Evolutionary conservation across 2,888 invertebrate genomes (phyloP).

Genomic region (Willowsia nigromaculata): DNA sequence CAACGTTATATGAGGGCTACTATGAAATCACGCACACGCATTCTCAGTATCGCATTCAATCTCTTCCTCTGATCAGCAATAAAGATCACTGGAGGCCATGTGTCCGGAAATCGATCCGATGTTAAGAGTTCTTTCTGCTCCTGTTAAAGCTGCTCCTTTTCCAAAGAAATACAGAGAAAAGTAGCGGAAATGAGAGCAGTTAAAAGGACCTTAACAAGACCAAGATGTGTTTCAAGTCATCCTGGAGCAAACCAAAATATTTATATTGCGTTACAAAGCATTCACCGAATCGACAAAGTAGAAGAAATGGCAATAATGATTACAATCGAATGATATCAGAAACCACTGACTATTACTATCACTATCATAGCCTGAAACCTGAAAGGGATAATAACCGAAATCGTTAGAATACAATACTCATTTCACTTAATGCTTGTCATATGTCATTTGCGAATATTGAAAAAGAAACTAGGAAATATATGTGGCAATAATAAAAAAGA

Average conservation of each 20-base stretch:
- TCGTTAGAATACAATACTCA: no score
- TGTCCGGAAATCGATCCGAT: slow-evolving; percentile 61
- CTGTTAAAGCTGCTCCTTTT: neutral
- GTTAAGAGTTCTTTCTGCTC: neutral
- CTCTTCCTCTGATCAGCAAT: slow-evolving; percentile 31
- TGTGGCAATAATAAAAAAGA: no score
- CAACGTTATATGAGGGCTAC: neutral
- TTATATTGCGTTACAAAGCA: neutral
- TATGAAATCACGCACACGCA: neutral
- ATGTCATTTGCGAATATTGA: no score
- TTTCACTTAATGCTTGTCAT: no score
- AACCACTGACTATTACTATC: neutral
- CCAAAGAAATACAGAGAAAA: neutral
- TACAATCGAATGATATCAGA: neutral
- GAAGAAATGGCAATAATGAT: neutral
- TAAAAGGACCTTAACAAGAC: neutral
- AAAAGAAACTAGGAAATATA: no score
- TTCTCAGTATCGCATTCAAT: neutral
- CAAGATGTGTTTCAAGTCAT: neutral
- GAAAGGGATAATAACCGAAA: no score
- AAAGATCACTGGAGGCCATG: slow-evolving; percentile 52
- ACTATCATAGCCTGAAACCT: neutral
- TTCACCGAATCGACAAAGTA: neutral
- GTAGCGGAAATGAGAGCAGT: neutral
- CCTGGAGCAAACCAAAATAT: neutral